phyloP scores from a whole-genome alignment of 35 echinoderm and acorn worm species.

The Stichopus chloronotus region DNA sequence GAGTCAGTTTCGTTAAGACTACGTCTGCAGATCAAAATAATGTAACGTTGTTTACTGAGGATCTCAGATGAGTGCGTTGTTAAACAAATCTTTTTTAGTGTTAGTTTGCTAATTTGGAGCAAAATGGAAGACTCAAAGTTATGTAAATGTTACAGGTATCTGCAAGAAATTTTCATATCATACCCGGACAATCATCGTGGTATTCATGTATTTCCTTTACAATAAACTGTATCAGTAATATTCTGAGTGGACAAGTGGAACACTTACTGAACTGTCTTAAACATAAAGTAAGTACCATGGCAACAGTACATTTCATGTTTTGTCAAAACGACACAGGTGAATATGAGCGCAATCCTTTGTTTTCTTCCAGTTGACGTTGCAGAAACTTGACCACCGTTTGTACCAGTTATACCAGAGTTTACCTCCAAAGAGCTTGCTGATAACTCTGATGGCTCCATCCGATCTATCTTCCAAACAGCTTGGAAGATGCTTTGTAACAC shows the following conservation, averaged over 20 bases:
- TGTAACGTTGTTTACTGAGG: too few relatives aligned
- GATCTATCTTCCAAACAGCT: conserved; percentile 1
- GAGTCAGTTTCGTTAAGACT: too few relatives aligned
- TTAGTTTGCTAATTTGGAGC: too few relatives aligned
- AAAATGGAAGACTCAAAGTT: too few relatives aligned
- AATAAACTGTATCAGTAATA: neutral
- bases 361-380: neutral
- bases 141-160: too few relatives aligned
- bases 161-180: too few relatives aligned
- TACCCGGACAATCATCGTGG: too few relatives aligned
- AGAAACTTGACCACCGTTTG: neutral
- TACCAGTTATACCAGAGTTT: neutral
- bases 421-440: conserved; percentile 5
- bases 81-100: too few relatives aligned
- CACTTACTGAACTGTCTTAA: neutral
- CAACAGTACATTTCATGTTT: neutral
- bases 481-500: conserved; percentile 18
- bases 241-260: neutral
- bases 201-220: too few relatives aligned
- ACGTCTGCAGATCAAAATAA: too few relatives aligned
- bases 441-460: neutral
- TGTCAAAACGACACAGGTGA: neutral
- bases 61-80: too few relatives aligned
- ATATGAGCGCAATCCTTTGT: neutral
- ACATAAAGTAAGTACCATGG: neutral